phyloP scores from a whole-genome alignment of 2,888 invertebrate genomes.

The Lasioglossum pauxillum region DNA sequence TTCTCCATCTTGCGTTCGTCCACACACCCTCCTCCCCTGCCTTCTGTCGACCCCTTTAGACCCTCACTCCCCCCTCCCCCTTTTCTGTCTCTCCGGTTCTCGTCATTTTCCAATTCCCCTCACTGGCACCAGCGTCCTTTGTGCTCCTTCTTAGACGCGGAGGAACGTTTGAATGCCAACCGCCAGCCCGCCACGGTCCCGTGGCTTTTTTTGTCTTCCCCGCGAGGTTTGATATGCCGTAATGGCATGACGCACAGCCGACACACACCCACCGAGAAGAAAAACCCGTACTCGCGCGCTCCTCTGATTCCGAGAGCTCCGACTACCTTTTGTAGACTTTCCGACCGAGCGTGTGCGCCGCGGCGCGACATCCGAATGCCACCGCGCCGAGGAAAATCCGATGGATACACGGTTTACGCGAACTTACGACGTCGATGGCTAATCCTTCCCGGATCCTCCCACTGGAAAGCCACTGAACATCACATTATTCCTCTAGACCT shows the following conservation, averaged over 20 bases:
- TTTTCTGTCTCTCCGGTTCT: constrained; percentile 62
- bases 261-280: constrained; percentile 47
- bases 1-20: background rate
- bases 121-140: constrained; percentile 68
- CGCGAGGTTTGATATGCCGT: constrained; percentile 69
- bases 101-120: constrained; percentile 74
- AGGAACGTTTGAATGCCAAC: constrained; percentile 73
- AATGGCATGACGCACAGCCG: constrained; percentile 64
- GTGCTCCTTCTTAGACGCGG: constrained; percentile 71
- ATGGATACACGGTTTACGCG: background rate
- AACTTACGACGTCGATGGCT: background rate
- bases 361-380: constrained; percentile 3
- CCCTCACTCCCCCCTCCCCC: background rate
- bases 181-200: constrained; percentile 66
- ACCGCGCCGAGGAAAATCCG: constrained; percentile 2
- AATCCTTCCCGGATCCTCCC: background rate
- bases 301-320: constrained; percentile 49
- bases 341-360: constrained; percentile 21
- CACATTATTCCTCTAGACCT: too few species aligned
- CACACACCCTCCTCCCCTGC: background rate
- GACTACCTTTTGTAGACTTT: constrained; percentile 59
- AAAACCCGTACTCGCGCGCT: constrained; percentile 40
- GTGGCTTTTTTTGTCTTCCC: constrained; percentile 62
- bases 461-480: background rate
- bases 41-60: constrained; percentile 57